A percentile compares a stretch with the other conserved stretches of the same genome.
phyloP scores from a whole-genome alignment of 2,797 vertebrate species.

The Thalassophryne amazonica region DNA sequence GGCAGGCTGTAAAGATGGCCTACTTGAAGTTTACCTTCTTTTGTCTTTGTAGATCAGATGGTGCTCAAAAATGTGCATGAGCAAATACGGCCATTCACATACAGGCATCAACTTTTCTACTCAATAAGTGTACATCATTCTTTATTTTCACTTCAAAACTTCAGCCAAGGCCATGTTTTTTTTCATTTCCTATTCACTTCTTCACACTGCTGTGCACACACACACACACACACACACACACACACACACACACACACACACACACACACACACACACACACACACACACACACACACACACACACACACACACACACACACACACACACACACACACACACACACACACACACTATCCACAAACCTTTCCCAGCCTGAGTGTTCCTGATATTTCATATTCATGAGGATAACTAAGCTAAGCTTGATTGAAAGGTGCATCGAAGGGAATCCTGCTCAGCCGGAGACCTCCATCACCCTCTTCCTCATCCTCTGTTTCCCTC shows the following conservation, averaged over 20 bases:
- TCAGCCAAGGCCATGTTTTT: background rate
- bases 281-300: background rate
- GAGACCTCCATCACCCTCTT: slow-evolving; percentile 42
- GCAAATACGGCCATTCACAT: too few relatives aligned
- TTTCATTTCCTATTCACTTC: slow-evolving; percentile 32
- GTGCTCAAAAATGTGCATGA: too few relatives aligned
- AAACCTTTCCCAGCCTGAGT: slow-evolving; percentile 49
- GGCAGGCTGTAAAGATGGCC: too few relatives aligned
- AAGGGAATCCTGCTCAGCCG: slow-evolving; percentile 66
- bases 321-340: background rate
- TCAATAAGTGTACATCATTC: too few relatives aligned
- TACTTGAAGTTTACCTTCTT: too few relatives aligned
- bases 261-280: slow-evolving; percentile 4
- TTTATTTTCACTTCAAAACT: too few relatives aligned
- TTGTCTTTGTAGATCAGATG: too few relatives aligned
- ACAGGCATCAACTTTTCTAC: too few relatives aligned
- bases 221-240: slow-evolving; percentile 38
- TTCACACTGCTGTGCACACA: slow-evolving; percentile 27
- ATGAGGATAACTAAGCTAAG: slow-evolving; percentile 76
- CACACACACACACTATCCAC: slow-evolving; percentile 28
- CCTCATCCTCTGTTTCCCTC: slow-evolving; percentile 37
- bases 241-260: slow-evolving; percentile 39
- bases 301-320: background rate
- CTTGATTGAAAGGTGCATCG: slow-evolving; percentile 77
- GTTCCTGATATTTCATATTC: slow-evolving; percentile 68